phyloP scores from a whole-genome alignment of 2,888 invertebrate genomes.

The Gnatocerus cornutus region DNA sequence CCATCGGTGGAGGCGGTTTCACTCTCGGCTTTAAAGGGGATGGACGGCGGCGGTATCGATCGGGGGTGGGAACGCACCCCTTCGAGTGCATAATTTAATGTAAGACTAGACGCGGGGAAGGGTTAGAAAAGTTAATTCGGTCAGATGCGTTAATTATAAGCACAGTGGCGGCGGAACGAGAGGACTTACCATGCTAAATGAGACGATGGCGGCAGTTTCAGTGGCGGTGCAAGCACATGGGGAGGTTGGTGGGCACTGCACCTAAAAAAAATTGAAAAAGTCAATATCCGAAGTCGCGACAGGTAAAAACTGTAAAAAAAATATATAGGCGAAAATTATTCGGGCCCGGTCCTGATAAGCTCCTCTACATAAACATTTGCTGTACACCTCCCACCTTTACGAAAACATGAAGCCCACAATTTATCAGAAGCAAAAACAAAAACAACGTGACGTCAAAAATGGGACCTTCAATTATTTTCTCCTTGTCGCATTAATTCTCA shows the following conservation, averaged over 20 bases:
- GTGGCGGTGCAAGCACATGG: background rate
- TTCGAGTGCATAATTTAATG: constrained; percentile 21
- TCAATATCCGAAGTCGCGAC: too few relatives aligned
- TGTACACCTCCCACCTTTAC: too few relatives aligned
- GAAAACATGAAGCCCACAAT: too few relatives aligned
- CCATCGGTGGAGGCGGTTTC: constrained; percentile 34
- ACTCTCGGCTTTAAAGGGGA: constrained; percentile 36
- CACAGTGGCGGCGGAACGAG: background rate
- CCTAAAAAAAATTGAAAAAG: constrained; percentile 5
- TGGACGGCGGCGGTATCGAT: constrained; percentile 33
- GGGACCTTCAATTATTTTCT: too few relatives aligned
- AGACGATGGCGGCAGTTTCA: constrained; percentile 7
- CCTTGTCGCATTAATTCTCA: too few relatives aligned
- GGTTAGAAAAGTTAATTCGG: constrained; percentile 15
- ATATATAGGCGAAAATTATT: too few relatives aligned
- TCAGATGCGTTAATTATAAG: constrained; percentile 1
- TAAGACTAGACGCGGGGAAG: constrained; percentile 21
- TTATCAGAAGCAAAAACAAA: too few relatives aligned
- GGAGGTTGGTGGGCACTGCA: constrained; percentile 4
- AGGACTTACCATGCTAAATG: constrained; percentile 33
- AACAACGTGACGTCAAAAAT: too few relatives aligned
- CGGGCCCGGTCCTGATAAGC: too few relatives aligned
- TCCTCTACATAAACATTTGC: too few relatives aligned
- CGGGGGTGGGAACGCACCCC: constrained; percentile 2
- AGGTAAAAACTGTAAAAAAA: too few relatives aligned